Evolutionary conservation across 1,140 invertebrate species (phyloP), one percentile per base, ranked within the genome.

Genomic region (Zaprionus taronus): DNA sequence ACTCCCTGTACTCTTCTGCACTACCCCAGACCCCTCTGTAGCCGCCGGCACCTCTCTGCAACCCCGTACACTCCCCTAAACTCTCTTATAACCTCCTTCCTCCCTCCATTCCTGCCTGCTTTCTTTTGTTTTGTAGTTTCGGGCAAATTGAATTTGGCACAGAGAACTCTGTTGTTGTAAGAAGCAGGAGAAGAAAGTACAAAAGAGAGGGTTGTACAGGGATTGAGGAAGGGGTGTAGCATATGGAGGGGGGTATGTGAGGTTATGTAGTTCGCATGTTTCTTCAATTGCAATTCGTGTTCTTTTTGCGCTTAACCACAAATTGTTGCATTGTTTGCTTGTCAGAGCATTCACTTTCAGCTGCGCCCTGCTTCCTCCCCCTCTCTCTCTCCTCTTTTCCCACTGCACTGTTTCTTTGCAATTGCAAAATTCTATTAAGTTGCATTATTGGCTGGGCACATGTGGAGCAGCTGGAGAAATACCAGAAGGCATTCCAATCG

Each of bases 111-210:
- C n/a, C 2, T 7, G 41, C 41, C 41, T 17, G 41, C 41, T 17
- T 72, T 62, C 66, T 78, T 81, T 72, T 84, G 75, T 89, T 89
- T 84, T 81, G 79, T 74, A 89, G 84, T 87, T 87, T 89, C 66
- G 81, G 62, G 71, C 71, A 89, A 89, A 89, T 89, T 89, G 74
- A 89, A 89, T 89, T 89, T 89, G 81, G 84, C 81, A 87, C 75
- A 85, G 81, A 81, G 62, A 80, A 80, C 68, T 76, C 70, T 24
- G 71, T 74, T 58, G 53, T 58, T 64, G 20, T 24, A 51, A 24
- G 72, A 72, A 66, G 63, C 34, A 38, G 6, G 4, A 12, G 34
- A 12, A 4, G 47, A 22, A 34, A 60, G 49, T 14, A 44, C n/a
- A 44, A n/a, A 5, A 44, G 41, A n/a, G n/a, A 14, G 15, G 5